These are phyloP conservation scores for Ophiodon elongatus DNA, from an alignment of 2,113 vertebrate genomes.

Conservation along the genomic window DNA sequence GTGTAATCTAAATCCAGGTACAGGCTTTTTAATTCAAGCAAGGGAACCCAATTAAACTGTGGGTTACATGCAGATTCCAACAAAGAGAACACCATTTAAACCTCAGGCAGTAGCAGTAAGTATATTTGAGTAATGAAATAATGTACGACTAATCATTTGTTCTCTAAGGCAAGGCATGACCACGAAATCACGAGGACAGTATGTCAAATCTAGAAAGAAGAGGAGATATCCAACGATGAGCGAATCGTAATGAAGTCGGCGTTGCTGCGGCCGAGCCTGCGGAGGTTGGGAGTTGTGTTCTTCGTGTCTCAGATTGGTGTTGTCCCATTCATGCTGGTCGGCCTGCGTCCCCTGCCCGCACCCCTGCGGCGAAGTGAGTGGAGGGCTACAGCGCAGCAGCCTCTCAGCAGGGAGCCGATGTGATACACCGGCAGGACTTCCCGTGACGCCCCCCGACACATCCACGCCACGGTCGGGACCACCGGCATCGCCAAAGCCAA, in stretches of 20 bases:
- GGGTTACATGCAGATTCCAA: slow-evolving; percentile 60
- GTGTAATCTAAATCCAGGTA: neutral
- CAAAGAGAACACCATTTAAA: slow-evolving; percentile 51
- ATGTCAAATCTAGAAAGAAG: slow-evolving; percentile 40
- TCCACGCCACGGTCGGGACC: slow-evolving; percentile 95
- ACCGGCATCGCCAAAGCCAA: slow-evolving; percentile 92
- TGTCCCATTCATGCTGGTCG: slow-evolving; percentile 77
- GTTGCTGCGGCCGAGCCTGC: slow-evolving; percentile 22
- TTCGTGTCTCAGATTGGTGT: slow-evolving; percentile 62
- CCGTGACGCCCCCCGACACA: slow-evolving; percentile 88
- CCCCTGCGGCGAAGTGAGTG: slow-evolving; percentile 92
- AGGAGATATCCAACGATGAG: slow-evolving; percentile 16
- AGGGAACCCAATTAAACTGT: slow-evolving; percentile 30
- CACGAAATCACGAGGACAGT: slow-evolving; percentile 37
- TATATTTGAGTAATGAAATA: slow-evolving; percentile 32
- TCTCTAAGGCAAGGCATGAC: slow-evolving; percentile 52
- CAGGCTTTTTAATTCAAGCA: slow-evolving; percentile 49
- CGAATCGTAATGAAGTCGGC: neutral
- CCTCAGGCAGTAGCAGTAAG: slow-evolving; percentile 53
- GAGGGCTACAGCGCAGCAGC: slow-evolving; percentile 95
- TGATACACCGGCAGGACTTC: slow-evolving; percentile 92
- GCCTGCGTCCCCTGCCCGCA: slow-evolving; percentile 47
- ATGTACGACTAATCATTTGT: slow-evolving; percentile 51
- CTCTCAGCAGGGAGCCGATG: slow-evolving; percentile 93
- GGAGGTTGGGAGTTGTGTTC: slow-evolving; percentile 39